Evolutionary conservation across 2,113 vertebrate genomes (phyloP).

Genomic region (Lycocorax pyrrhopterus): DNA sequence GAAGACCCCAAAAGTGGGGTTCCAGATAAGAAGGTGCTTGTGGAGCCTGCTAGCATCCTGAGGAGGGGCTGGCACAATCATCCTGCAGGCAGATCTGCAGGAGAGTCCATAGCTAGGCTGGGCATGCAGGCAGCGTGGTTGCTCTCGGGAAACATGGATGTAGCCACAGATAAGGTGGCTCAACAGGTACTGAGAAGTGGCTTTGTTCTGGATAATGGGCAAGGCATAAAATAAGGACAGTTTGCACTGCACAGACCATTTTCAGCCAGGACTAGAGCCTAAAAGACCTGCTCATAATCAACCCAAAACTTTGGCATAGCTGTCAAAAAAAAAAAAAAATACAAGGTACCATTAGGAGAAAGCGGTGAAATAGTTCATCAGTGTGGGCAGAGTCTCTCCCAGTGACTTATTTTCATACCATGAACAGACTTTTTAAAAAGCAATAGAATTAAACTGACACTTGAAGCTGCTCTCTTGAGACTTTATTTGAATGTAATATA

Average conservation of each 20-base stretch:
- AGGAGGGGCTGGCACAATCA: background rate
- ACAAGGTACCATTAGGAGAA: background rate
- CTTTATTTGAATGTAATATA: background rate
- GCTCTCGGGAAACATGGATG: background rate
- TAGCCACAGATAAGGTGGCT: background rate
- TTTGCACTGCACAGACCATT: background rate
- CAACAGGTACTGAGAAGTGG: background rate
- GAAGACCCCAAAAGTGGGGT: background rate
- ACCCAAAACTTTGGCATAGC: background rate
- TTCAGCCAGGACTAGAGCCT: background rate
- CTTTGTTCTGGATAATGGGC: background rate
- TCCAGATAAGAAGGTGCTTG: background rate
- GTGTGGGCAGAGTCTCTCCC: background rate
- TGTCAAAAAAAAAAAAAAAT: background rate
- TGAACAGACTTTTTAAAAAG: background rate
- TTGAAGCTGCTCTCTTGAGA: slow-evolving; percentile 35
- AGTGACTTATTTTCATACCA: background rate
- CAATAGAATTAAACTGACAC: background rate
- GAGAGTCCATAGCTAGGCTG: background rate
- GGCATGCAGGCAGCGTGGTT: fast-evolving
- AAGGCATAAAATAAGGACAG: background rate
- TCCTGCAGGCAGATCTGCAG: background rate
- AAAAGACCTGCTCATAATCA: background rate
- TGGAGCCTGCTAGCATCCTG: background rate
- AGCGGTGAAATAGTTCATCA: background rate